Base-by-base conservation (phyloP, 1,140 invertebrate genomes). In the Drosophila mojavensis region DNA sequence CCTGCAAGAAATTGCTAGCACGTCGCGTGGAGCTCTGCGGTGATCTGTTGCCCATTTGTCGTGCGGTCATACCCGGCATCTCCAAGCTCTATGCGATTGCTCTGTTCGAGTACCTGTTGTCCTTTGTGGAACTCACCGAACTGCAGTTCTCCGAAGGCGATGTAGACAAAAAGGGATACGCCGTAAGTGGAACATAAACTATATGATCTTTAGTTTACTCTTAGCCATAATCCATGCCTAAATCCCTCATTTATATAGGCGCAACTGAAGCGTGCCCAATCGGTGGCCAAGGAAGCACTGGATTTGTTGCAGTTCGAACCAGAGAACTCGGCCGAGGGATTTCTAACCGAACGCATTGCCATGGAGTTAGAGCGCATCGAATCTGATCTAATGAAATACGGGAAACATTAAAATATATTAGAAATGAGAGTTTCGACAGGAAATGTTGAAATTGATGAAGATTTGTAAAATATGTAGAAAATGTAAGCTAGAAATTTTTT, bases 61-160 rank as follows among this genome's bases (percentile, higher is more conserved):
- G 95, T 30, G 93, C 94, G 28, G 91, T 97, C 2, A 95, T 96
- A 43, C 96, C 96, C 0, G 96, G 96, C 55, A 94, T 97, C 80
- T 96, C 95, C 7, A 94, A 96, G 77, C 93, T 94, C 78, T 84
- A 92, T 95, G 96, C 95, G 43, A 94, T 96, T 47, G 94, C 95
- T 9, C 86, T 96, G 47, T 97, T 96, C 61, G 96, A 97, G 92
- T 93, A 97, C 60, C 95, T 97, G 78, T 93, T 95, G 10, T 94
- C 96, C 1, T 92, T 95, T 55, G 93, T 95, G 13, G 94, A 95
- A 68, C 88, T 96, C 9, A 94, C 95, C 0, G 86, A 91, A 41
- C 58, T 91, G 11, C 77, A 91, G 56, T 91, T 89, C 63, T 65
- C 75, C 26, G 72, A 91, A 48, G 63, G 79, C 33, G 70, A 89